These are phyloP conservation scores for Phaedon cochleariae DNA, from an alignment of 2,888 invertebrate species.

Conservation along the genomic window DNA sequence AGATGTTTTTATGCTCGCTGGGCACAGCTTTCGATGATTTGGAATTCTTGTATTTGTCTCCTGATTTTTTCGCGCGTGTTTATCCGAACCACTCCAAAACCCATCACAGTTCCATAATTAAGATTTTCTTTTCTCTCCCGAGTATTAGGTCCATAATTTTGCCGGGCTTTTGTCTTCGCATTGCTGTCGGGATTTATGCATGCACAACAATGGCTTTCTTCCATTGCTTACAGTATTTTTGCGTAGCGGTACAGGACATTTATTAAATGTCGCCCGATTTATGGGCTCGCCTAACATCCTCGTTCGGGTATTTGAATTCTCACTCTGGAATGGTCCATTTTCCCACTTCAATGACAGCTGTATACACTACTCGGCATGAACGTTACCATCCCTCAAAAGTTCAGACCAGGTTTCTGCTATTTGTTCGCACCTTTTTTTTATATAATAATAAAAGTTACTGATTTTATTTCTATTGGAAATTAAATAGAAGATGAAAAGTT, in stretches of 20 bases:
- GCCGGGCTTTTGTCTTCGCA: conserved; percentile 33
- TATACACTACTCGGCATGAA: background rate
- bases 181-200: conserved; percentile 37
- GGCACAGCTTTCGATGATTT: too few species aligned
- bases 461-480: too few species aligned
- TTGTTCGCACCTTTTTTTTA: too few species aligned
- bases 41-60: background rate
- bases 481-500: too few species aligned
- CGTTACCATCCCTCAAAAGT: too few species aligned
- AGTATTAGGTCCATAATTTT: conserved; percentile 38
- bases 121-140: conserved; percentile 43
- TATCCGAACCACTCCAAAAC: conserved; percentile 24
- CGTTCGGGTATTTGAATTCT: conserved; percentile 27
- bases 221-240: conserved; percentile 35
- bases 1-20: too few species aligned
- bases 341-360: background rate
- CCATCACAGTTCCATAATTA: conserved; percentile 48
- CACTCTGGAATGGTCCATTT: conserved; percentile 7
- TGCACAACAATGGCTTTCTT: conserved; percentile 37
- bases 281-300: conserved; percentile 27
- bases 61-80: background rate
- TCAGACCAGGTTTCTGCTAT: too few species aligned
- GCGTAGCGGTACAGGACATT: conserved; percentile 37
- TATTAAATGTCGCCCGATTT: conserved; percentile 34
- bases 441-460: too few species aligned